Base-by-base conservation (phyloP, 1,140 invertebrate species). In the Thaumatotibia leucotreta region DNA sequence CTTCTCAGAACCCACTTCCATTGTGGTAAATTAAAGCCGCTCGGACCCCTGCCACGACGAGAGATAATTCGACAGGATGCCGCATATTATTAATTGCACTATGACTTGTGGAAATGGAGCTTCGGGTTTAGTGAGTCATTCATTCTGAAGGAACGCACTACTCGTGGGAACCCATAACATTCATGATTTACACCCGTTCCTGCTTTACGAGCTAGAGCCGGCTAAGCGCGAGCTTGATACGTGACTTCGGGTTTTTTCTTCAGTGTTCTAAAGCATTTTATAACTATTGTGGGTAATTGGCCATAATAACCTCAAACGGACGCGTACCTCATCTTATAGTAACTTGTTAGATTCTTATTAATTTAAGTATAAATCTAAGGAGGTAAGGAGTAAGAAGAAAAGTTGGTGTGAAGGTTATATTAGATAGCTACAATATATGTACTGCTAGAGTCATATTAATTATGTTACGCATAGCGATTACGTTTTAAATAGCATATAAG, bases 81-180 rank as follows among this genome's bases (percentile, higher is more conserved):
- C 86, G 85, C 87, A 88, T 88, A 90, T 90, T 90, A 90, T 90
- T 90, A 90, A 88, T 90, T 90, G 88, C 88, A 90, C 88, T 90
- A 90, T 90, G 88, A 88, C 88, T 90, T 90, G 88, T 90, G 83
- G 86, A 90, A 90, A 90, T 84, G 80, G 80, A 86, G 81, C 78
- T 88, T 80, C 52, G 81, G 86, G 83, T 86, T 88, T 86, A 86
- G 86, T 90, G 88, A 90, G 86, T 90, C 88, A 90, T 90, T 88
- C 84, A 86, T 86, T 87, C 84, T 82, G 81, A 73, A 72, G 74
- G 82, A 73, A 70, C 76, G 71, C 73, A 73, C 73, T 72, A 70
- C 54, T 79, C 86, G 86, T 88, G 88, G 86, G 88, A 90, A 90
- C 84, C 71, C 61, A 65, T 71, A 67, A 68, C 74, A 61, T 71